Evolutionary conservation across 2,797 vertebrate species (phyloP).

Genomic region (Balearica regulorum): DNA sequence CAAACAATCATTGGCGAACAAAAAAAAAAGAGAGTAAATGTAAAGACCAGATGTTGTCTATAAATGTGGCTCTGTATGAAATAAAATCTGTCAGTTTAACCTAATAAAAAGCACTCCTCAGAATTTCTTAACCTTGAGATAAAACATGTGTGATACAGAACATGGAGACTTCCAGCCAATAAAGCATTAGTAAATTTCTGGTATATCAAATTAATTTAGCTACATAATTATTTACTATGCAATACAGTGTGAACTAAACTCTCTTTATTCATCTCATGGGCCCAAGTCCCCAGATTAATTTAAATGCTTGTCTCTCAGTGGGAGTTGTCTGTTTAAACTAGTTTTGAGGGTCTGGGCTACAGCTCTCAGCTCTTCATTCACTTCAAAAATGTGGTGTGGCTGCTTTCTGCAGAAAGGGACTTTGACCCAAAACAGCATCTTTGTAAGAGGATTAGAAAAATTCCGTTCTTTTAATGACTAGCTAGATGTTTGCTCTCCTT

Average conservation of each 20-base stretch:
- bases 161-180: neutral
- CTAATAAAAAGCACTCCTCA: constrained; percentile 46
- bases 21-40: neutral
- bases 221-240: neutral
- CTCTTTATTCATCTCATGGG: neutral
- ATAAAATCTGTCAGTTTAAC: constrained; percentile 31
- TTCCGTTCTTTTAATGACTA: constrained; percentile 63
- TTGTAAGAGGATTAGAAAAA: constrained; percentile 71
- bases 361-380: constrained; percentile 17
- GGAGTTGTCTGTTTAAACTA: constrained; percentile 35
- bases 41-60: constrained; percentile 36
- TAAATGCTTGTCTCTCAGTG: constrained; percentile 37
- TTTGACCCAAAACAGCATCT: constrained; percentile 66
- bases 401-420: constrained; percentile 46
- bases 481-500: constrained; percentile 53
- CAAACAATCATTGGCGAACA: neutral
- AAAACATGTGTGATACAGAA: constrained; percentile 27
- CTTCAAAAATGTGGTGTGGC: constrained; percentile 46
- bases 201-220: constrained; percentile 14
- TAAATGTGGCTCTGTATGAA: constrained; percentile 27
- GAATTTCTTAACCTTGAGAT: constrained; percentile 42
- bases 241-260: neutral
- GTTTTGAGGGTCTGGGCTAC: constrained; percentile 11
- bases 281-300: neutral
- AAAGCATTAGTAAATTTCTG: neutral